phyloP scores from a whole-genome alignment of 2,888 invertebrate species.

The Leptogaster cylindrica region DNA sequence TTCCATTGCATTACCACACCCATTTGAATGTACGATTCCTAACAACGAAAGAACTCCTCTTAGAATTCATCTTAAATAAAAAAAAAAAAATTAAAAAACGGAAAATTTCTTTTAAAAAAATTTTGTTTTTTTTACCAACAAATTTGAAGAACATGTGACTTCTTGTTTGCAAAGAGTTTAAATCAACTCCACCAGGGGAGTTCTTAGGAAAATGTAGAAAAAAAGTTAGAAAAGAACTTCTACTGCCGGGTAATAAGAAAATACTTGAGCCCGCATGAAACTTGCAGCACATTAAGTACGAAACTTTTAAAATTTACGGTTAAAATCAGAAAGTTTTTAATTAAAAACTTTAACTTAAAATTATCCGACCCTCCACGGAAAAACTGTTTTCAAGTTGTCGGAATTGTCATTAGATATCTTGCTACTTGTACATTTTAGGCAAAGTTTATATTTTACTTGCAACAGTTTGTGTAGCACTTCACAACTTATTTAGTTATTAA shows the following conservation, averaged over 20 bases:
- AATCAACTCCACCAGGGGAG: conserved; percentile 21
- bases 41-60: neutral
- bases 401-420: conserved; percentile 34
- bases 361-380: conserved; percentile 30
- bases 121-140: conserved; percentile 13
- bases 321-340: conserved; percentile 44
- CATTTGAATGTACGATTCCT: neutral
- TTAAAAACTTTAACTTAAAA: conserved; percentile 43
- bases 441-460: neutral
- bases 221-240: conserved; percentile 6
- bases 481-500: conserved; percentile 14
- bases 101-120: conserved; percentile 1
- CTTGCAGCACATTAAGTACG: conserved; percentile 41
- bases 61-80: conserved; percentile 3
- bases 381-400: conserved; percentile 32
- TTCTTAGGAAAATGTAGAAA: neutral
- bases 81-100: neutral
- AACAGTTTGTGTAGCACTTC: too few species aligned
- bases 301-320: conserved; percentile 42
- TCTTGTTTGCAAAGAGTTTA: conserved; percentile 31
- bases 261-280: conserved; percentile 30
- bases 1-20: conserved; percentile 32
- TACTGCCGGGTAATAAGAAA: conserved; percentile 3
- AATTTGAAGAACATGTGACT: conserved; percentile 42
- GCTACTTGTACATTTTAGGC: conserved; percentile 14